Base-by-base conservation (phyloP, 2,797 vertebrate genomes). In the Centroberyx gerrardi region DNA sequence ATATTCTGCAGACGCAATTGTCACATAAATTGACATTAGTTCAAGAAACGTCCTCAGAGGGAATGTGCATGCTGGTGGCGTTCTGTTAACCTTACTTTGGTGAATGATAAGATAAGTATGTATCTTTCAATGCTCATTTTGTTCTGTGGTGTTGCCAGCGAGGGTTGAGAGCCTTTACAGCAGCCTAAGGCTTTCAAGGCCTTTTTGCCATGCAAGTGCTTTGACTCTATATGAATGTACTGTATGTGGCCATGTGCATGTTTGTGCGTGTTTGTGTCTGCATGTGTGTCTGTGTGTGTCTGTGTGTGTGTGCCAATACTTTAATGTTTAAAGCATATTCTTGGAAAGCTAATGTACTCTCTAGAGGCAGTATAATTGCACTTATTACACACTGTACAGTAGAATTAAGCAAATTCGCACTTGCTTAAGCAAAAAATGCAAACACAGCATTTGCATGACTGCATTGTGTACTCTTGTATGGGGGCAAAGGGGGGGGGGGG, bases 391-490 rank as follows among this genome's bases (percentile, higher is more conserved):
- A 85, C 80, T 64, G 82, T 75, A 77, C 78, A 78, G 80, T 78
- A 82, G 59, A 77, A 87, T 92, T 90, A 90, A 87, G 86, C 88
- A 87, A 92, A 93, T 87, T 88, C 78, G 84, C 80, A 85, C 80
- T 90, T 74, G 73, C 83, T 85, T 82, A 75, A 81, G 71, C 74
- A 87, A 90, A 86, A 90, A 87, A 83, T 93, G 92, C 93, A 90
- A 93, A 86, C 88, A 62, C 90, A 91, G 94, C 89, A 88, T 86
- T 88, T 91, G 83, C 86, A 90, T 83, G 82, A 79, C 83, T 84
- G 75, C 81, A 87, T 82, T 92, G 87, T 86, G 79, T 79, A 72
- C 81, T 83, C 78, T 61, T 83, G 65, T 76, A 74, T 61, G 31
- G 17, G 9, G 36, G 74, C 31, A 55, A 53, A 53, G 53, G 76